A percentile compares a stretch with the other conserved stretches of the same genome.
Evolutionary conservation across 2,888 invertebrate genomes (phyloP).

Genomic region (Eurytoma adleriae): DNA sequence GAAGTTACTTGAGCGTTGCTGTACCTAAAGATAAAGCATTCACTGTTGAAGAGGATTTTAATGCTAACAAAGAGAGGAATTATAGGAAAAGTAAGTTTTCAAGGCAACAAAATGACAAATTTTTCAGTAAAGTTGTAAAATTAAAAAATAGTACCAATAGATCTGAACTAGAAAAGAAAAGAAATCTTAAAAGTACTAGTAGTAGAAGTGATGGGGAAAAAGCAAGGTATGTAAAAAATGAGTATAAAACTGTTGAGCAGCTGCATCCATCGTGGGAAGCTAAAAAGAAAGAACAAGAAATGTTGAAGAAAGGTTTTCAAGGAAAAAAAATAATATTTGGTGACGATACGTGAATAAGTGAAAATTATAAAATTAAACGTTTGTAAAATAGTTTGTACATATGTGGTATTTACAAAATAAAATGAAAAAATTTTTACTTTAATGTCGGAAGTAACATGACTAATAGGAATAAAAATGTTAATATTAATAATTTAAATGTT

Average conservation of each 20-base stretch:
- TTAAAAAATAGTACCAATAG: background rate
- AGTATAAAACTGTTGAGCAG: slow-evolving; percentile 45
- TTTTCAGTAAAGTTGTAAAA: slow-evolving; percentile 59
- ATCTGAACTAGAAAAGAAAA: background rate
- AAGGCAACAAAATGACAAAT: slow-evolving; percentile 55
- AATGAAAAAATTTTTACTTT: background rate
- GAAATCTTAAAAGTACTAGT: background rate
- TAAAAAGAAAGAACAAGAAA: slow-evolving; percentile 70
- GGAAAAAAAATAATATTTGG: slow-evolving; percentile 72
- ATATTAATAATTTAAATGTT: background rate
- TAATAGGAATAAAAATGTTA: slow-evolving; percentile 9
- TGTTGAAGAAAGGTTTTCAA: slow-evolving; percentile 70
- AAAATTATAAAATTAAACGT: background rate
- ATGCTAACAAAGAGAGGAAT: slow-evolving; percentile 33
- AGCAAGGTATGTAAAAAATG: slow-evolving; percentile 6
- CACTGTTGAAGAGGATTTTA: slow-evolving; percentile 26
- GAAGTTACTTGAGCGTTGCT: slow-evolving; percentile 63
- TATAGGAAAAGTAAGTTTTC: slow-evolving; percentile 25
- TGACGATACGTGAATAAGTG: slow-evolving; percentile 59
- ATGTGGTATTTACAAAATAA: slow-evolving; percentile 31
- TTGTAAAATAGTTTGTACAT: slow-evolving; percentile 49
- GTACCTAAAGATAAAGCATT: slow-evolving; percentile 55
- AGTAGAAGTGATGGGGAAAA: slow-evolving; percentile 3
- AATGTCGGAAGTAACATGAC: background rate
- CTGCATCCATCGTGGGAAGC: slow-evolving; percentile 74